Conservation (phyloP, 2,888 invertebrate species). For the Tuberolachnus salignus region DNA sequence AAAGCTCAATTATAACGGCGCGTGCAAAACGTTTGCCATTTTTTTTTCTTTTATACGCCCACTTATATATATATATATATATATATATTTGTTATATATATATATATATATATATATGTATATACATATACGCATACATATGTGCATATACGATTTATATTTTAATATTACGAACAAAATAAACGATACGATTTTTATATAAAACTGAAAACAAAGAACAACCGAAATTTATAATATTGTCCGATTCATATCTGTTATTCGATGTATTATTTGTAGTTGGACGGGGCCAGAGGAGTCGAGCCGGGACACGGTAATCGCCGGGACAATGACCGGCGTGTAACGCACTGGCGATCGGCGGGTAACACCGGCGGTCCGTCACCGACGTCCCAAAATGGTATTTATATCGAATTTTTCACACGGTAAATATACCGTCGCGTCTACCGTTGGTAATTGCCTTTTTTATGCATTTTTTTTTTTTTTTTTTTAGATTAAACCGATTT, state of each 20-base stretch:
- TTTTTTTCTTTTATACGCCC: background rate
- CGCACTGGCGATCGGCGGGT: too few species aligned
- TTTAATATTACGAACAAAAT: slow-evolving; percentile 9
- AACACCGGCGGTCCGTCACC: too few species aligned
- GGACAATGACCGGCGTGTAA: background rate
- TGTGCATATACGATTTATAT: slow-evolving; percentile 15
- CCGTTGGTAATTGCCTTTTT: too few species aligned
- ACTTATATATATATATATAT: slow-evolving; percentile 35
- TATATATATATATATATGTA: slow-evolving; percentile 25
- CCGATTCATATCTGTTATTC: slow-evolving; percentile 5
- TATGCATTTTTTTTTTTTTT: too few species aligned
- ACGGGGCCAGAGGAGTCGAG: too few species aligned
- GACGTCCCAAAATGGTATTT: too few species aligned
- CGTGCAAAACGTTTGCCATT: slow-evolving; percentile 12
- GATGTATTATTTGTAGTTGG: background rate
- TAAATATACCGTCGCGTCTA: too few species aligned
- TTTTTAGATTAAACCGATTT: too few species aligned
- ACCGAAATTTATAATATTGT: background rate
- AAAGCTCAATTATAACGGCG: slow-evolving; percentile 34
- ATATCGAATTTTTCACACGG: too few species aligned
- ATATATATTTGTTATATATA: slow-evolving; percentile 30
- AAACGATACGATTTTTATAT: slow-evolving; percentile 36
- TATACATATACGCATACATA: slow-evolving; percentile 1
- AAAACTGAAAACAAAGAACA: too few species aligned
- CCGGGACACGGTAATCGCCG: too few species aligned